A percentile compares a stretch with the other conserved stretches of the same genome.
Conservation (phyloP, 2,797 vertebrate genomes). For the Ambastaia sidthimunki region DNA sequence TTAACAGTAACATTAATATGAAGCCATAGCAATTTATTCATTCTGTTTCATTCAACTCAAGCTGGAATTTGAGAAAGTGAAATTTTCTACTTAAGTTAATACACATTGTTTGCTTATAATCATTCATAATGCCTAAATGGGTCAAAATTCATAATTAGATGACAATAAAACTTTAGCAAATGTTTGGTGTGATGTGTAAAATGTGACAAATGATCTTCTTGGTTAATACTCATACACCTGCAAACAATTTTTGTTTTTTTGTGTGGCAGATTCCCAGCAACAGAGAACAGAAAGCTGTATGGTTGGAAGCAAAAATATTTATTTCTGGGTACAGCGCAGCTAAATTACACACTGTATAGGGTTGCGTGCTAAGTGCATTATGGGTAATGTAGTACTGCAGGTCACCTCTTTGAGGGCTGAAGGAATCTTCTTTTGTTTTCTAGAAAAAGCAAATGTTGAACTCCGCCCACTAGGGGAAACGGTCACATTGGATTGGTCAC, state of each 20-base stretch:
- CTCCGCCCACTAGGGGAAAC: constrained; percentile 87
- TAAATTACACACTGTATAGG: too few species aligned
- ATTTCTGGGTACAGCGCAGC: too few species aligned
- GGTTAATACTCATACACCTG: too few species aligned
- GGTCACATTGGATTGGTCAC: constrained; percentile 82
- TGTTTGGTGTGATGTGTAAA: neutral
- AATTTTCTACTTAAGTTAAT: too few species aligned
- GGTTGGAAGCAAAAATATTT: too few species aligned
- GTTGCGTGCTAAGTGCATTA: neutral
- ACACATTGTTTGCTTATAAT: too few species aligned
- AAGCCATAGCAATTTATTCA: neutral
- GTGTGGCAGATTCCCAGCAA: too few species aligned
- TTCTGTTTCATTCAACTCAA: too few species aligned
- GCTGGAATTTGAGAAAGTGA: too few species aligned
- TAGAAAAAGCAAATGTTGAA: constrained; percentile 91
- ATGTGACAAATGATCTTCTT: neutral
- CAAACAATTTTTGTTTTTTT: too few species aligned
- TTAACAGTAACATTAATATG: neutral
- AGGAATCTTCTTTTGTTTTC: constrained; percentile 98
- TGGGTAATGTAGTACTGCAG: constrained; percentile 24
- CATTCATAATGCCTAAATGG: too few species aligned
- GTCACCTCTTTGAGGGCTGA: constrained; percentile 96
- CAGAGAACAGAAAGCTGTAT: neutral
- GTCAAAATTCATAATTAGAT: neutral
- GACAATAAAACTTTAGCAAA: neutral